Evolutionary conservation across 2,888 invertebrate species (phyloP), one percentile per base, ranked within the genome.

Genomic region (Drosophila diplacantha): DNA sequence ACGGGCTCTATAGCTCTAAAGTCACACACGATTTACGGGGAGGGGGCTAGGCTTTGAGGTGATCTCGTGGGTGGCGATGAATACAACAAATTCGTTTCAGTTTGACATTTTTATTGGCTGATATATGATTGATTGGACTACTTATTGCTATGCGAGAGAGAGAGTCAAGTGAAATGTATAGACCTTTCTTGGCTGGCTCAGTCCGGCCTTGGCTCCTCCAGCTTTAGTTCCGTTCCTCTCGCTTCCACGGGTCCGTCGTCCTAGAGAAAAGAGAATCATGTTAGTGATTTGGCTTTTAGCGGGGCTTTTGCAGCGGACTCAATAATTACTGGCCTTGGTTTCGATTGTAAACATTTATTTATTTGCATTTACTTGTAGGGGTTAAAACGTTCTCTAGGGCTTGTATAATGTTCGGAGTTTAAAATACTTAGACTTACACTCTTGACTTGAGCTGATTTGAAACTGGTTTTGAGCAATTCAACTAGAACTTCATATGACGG

Each of bases 251-350:
- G 24, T n/a, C 20, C 24, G 5, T 47, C 20, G 7, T 53, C 78
- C 78, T 83, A 83, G 50, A 83, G 80, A 74, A 79, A 80, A 83
- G 83, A 78, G 39, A 79, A 60, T 61, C 82, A 75, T 79, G 72
- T 79, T 83, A 83, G 79, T 83, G 8, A 16, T 3, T 29, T 44
- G 55, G 9, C 18, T 32, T 43, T n/a, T 11, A 34, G 29, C 6
- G 12, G n/a, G 18, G 2, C 4, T 16, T 24, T 32, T 3, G 9
- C 11, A 18, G 18, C 9, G n/a, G 1, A 26, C 31, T 32, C 24
- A 43, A 62, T 63, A 18, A 51, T 18, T 35, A n/a, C 24, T 11
- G 37, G 16, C 24, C 12, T 32, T 32, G 35, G 37, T n/a, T 46
- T 60, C 38, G 47, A 68, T 79, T 79, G 78, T 69, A 81, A 81